Conservation (phyloP, 1,140 invertebrate species). For the Araneus ventricosus region DNA sequence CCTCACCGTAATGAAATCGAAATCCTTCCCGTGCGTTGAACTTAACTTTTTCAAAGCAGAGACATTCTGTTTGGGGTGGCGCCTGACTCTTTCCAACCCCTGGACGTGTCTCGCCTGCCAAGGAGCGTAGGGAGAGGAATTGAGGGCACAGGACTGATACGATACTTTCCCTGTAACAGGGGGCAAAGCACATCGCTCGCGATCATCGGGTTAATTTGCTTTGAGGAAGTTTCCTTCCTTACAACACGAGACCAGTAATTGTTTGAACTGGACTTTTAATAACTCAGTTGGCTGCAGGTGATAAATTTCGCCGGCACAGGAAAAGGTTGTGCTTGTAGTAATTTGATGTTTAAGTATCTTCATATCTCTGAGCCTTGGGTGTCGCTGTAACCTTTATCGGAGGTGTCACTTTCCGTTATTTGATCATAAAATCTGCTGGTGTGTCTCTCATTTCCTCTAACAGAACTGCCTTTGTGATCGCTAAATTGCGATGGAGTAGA, state of each 20-base stretch:
- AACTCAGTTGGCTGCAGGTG: slow-evolving; percentile 6
- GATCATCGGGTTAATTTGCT: slow-evolving; percentile 32
- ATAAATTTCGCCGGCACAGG: neutral
- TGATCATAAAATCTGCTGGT: too few species aligned
- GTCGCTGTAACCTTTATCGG: neutral
- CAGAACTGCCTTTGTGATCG: too few species aligned
- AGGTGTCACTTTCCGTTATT: neutral
- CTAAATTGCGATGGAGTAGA: too few species aligned
- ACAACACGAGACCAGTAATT: neutral
- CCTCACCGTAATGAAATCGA: slow-evolving; percentile 50
- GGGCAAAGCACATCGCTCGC: slow-evolving; percentile 30
- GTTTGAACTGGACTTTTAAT: slow-evolving; percentile 27
- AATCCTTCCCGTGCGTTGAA: slow-evolving; percentile 49
- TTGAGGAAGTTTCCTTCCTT: neutral
- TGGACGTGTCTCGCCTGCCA: slow-evolving; percentile 35
- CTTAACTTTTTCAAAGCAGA: slow-evolving; percentile 39
- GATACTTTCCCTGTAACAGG: slow-evolving; percentile 14
- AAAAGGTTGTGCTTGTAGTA: neutral
- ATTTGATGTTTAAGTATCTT: neutral
- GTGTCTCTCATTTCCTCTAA: too few species aligned
- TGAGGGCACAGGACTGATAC: slow-evolving; percentile 4
- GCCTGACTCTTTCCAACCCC: slow-evolving; percentile 20
- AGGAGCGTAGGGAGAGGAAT: slow-evolving; percentile 5
- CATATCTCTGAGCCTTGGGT: neutral
- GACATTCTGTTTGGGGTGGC: slow-evolving; percentile 65